A percentile compares a stretch with the other conserved stretches of the same genome.
These are phyloP conservation scores for Camponotus floridanus DNA, from an alignment of 1,140 invertebrate genomes.

Conservation along the genomic window DNA sequence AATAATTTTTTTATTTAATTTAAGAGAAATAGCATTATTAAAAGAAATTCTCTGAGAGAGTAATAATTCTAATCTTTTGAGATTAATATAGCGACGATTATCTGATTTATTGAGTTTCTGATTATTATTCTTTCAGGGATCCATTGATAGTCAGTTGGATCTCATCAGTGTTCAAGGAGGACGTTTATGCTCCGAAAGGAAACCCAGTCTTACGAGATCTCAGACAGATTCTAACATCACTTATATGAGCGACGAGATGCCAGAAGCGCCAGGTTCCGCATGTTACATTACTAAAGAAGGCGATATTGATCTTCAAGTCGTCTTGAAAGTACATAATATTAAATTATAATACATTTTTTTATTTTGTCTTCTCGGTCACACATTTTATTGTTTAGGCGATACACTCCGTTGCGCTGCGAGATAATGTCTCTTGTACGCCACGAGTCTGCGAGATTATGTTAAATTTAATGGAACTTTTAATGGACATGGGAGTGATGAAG, in stretches of 20 bases:
- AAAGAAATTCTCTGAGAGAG: background rate
- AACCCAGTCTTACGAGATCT: conserved; percentile 92
- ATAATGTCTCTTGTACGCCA: conserved; percentile 91
- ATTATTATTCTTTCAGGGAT: conserved; percentile 87
- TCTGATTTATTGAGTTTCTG: background rate
- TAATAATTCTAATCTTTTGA: too few relatives aligned
- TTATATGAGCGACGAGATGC: conserved; percentile 92
- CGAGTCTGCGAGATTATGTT: conserved; percentile 96
- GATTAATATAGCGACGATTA: background rate
- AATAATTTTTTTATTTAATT: too few relatives aligned
- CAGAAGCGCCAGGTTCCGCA: conserved; percentile 95
- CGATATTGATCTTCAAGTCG: conserved; percentile 95
- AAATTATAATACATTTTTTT: background rate
- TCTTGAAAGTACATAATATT: conserved; percentile 91
- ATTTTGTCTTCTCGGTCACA: background rate
- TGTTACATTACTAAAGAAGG: conserved; percentile 98
- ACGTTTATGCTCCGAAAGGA: conserved; percentile 88
- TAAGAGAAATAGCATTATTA: background rate
- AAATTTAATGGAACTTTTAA: conserved; percentile 94
- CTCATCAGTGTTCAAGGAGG: conserved; percentile 89
- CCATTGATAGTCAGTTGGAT: conserved; percentile 93
- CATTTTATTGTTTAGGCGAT: conserved; percentile 89
- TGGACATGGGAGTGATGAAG: conserved; percentile 95
- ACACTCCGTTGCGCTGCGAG: conserved; percentile 93
- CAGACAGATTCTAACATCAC: conserved; percentile 98